Evolutionary conservation across 2,113 vertebrate species (phyloP).

Genomic region (Sardina pilchardus): DNA sequence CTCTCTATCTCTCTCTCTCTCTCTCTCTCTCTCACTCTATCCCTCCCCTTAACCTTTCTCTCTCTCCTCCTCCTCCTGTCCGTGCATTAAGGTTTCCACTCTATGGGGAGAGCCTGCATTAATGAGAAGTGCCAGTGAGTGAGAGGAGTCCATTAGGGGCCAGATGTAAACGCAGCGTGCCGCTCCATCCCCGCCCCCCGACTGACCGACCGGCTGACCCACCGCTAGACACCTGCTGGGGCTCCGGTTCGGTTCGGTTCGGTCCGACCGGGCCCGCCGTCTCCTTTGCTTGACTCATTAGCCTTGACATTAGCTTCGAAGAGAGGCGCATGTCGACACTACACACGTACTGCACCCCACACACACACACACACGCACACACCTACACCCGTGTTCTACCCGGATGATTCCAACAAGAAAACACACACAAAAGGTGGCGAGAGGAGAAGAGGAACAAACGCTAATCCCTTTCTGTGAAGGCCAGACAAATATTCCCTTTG

Average conservation of each 20-base stretch:
- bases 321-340: neutral
- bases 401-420: neutral
- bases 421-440: neutral
- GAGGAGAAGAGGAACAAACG: neutral
- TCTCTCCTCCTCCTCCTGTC: neutral
- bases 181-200: neutral
- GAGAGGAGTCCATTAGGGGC: slow-evolving; percentile 3
- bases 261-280: neutral
- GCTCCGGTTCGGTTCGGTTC: neutral
- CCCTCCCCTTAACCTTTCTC: neutral
- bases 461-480: neutral
- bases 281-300: neutral
- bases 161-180: neutral
- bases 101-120: neutral
- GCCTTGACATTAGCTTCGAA: neutral
- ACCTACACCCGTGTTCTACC: neutral
- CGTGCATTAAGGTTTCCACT: neutral
- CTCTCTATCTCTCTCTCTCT: neutral
- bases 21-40: neutral
- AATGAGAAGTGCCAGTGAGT: neutral
- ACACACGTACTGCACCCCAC: neutral
- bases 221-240: neutral
- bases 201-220: neutral
- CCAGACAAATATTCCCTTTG: neutral
- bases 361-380: neutral